Base-by-base conservation (phyloP, 2,888 invertebrate genomes). In the Eilema caniola region DNA sequence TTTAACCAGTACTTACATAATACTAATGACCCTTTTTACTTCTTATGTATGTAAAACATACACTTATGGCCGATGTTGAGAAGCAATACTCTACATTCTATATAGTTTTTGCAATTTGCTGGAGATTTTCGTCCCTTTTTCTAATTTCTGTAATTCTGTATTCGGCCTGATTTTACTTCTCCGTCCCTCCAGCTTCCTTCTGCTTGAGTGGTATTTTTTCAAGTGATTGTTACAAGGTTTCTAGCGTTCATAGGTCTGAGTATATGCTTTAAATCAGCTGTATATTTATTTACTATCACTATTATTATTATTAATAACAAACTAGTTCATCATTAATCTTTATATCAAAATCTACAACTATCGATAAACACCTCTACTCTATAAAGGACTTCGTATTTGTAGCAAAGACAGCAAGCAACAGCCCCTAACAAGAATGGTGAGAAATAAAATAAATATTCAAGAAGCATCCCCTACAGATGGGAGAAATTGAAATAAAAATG, bases 401-500 rank as follows among this genome's bases (percentile, higher is more conserved):
- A 41, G 24, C 24, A 62, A 24, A 37, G 23, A 12, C 62, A 33
- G 24, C 16, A 24, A 62, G 24, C 3, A 24, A n/a, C 14, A 10
- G 63, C 72, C 16, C 28, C 24, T 59, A 28, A 69, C 65, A 71
- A 47, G 67, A 72, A 68, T n/a, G 63, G 67, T 75, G 75, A 73
- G 69, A 82, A 75, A 79, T 80, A 79, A 84, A 79, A 85, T 77
- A 84, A 73, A 79, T 72, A 82, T 78, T 73, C 76, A 76, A 72
- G 81, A 72, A 83, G 81, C 84, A 81, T 80, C 81, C 82, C 83
- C 83, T 78, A 77, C 79, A 77, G 79, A 83, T 85, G 85, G 80
- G 88, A 88, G 80, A 88, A 88, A 90, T 89, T 89, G 89, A 90
- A 88, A 90, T 88, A 89, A 88, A 90, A 90, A 90, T 89, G 87